These are phyloP conservation scores for Etheostoma spectabile DNA, from an alignment of 2,113 vertebrate species.

Conservation along the genomic window DNA sequence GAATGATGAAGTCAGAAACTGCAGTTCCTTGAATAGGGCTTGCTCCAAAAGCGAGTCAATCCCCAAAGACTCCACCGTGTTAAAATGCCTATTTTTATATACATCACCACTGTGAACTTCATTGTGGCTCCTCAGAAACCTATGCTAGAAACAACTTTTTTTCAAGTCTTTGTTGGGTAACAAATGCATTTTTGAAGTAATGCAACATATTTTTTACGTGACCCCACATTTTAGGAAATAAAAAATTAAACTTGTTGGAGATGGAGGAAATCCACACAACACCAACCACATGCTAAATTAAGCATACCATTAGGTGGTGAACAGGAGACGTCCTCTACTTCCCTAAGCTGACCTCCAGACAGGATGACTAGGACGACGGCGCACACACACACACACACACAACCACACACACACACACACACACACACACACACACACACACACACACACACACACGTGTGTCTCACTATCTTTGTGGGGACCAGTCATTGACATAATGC, in stretches of 20 bases:
- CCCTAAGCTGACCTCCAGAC: constrained; percentile 64
- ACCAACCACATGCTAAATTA: constrained; percentile 36
- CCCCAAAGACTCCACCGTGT: no score
- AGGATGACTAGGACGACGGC: constrained; percentile 29
- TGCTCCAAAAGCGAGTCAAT: no score
- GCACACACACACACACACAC: neutral
- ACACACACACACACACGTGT: no score
- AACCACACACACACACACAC: no score
- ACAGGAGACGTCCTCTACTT: constrained; percentile 62
- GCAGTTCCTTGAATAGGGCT: no score
- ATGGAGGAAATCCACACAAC: constrained; percentile 13
- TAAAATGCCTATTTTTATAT: no score
- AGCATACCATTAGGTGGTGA: constrained; percentile 62
- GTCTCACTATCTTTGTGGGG: no score
- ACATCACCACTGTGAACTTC: no score
- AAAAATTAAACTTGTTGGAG: neutral
- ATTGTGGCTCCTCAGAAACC: no score
- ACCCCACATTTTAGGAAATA: neutral
- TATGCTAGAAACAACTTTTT: no score
- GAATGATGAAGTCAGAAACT: no score
- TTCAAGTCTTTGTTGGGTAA: neutral
- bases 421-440: neutral
- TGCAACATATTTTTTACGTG: neutral
- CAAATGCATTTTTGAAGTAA: neutral
- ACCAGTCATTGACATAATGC: no score